Evolutionary conservation across 2,113 vertebrate genomes (phyloP).

Genomic region (Ceyx melanurus): DNA sequence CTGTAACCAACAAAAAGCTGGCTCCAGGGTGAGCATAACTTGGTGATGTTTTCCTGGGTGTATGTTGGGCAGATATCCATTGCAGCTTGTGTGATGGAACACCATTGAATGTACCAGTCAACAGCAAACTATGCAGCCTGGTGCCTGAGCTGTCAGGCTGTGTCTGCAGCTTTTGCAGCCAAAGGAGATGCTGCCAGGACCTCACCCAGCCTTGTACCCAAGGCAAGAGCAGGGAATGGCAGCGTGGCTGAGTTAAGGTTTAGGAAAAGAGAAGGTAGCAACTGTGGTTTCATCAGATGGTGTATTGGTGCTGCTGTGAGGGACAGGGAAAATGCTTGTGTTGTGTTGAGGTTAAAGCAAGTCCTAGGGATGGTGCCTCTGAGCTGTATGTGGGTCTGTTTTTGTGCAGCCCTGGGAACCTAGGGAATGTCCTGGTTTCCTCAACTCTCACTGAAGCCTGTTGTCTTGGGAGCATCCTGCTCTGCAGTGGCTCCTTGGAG

Average conservation of each 20-base stretch:
- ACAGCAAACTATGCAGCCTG: slow-evolving; percentile 66
- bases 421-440: slow-evolving; percentile 46
- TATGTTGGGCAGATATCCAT: slow-evolving; percentile 59
- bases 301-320: slow-evolving; percentile 9
- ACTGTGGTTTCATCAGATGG: slow-evolving; percentile 15
- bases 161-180: slow-evolving; percentile 29
- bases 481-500: slow-evolving; percentile 20
- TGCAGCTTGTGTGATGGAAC: slow-evolving; percentile 60
- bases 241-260: slow-evolving; percentile 4
- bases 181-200: slow-evolving; percentile 18
- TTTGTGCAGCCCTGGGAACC: slow-evolving; percentile 43
- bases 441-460: slow-evolving; percentile 18
- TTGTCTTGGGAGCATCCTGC: slow-evolving; percentile 59
- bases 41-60: slow-evolving; percentile 56
- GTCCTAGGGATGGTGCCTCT: slow-evolving; percentile 46
- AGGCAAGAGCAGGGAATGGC: background rate
- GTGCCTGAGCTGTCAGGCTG: slow-evolving; percentile 63
- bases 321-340: slow-evolving; percentile 53
- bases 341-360: slow-evolving; percentile 43
- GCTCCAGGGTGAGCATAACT: slow-evolving; percentile 21
- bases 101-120: slow-evolving; percentile 39
- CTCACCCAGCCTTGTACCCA: background rate
- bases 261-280: slow-evolving; percentile 36
- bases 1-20: slow-evolving; percentile 61
- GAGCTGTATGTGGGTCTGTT: slow-evolving; percentile 46